A percentile compares a stretch with the other conserved stretches of the same genome.
phyloP scores from a whole-genome alignment of 2,888 invertebrate genomes.

The Auanema freiburgensis region DNA sequence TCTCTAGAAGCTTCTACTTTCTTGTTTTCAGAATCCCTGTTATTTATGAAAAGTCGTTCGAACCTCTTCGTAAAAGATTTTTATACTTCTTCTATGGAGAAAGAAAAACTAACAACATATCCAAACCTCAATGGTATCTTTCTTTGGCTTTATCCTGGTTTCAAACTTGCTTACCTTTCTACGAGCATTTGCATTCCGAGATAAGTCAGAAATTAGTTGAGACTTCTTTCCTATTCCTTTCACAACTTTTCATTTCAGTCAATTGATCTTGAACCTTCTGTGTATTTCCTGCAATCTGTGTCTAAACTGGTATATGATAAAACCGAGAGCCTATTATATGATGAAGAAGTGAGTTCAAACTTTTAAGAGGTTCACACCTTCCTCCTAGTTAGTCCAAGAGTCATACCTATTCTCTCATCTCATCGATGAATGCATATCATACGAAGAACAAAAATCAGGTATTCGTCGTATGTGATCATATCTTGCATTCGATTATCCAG shows the following conservation, averaged over 20 bases:
- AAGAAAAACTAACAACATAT: slow-evolving; percentile 24
- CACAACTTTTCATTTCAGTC: no score
- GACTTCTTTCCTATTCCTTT: no score
- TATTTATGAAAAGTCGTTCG: slow-evolving; percentile 6
- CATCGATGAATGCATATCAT: slow-evolving; percentile 17
- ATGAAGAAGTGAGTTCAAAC: slow-evolving; percentile 3
- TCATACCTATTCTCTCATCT: slow-evolving; percentile 15
- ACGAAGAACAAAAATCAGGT: slow-evolving; percentile 12
- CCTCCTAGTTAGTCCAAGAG: slow-evolving; percentile 4
- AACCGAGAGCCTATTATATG: no score
- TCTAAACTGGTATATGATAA: background rate
- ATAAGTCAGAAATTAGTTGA: no score
- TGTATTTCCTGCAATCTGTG: slow-evolving; percentile 5
- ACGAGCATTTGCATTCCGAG: slow-evolving; percentile 3
- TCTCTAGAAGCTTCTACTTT: no score
- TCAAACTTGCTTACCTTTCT: slow-evolving; percentile 12
- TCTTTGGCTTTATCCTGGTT: slow-evolving; percentile 18
- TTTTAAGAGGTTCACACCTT: slow-evolving; percentile 1
- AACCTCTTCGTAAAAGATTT: slow-evolving; percentile 23
- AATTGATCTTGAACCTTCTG: no score
- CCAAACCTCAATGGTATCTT: slow-evolving; percentile 39
- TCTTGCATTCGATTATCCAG: slow-evolving; percentile 1
- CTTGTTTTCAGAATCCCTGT: slow-evolving; percentile 3
- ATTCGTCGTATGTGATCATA: background rate
- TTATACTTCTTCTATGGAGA: slow-evolving; percentile 34